A percentile compares a stretch with the other conserved stretches of the same genome.
phyloP scores from a whole-genome alignment of 1,140 invertebrate species.

The Trichoplusia ni region DNA sequence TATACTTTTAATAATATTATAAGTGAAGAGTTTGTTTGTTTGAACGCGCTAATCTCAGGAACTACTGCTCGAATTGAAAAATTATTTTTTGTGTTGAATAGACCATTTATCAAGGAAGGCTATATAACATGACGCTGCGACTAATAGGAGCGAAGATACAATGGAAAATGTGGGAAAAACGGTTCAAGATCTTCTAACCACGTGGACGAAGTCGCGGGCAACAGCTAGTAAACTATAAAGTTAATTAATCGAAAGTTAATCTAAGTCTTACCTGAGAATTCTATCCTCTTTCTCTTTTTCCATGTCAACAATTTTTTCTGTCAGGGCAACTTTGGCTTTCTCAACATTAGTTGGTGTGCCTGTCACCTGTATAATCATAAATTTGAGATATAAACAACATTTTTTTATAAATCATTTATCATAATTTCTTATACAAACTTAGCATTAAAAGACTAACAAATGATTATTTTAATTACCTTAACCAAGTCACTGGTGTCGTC shows the following conservation, averaged over 20 bases:
- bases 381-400: neutral
- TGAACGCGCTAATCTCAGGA: no score
- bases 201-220: no score
- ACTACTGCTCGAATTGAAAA: no score
- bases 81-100: no score
- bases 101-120: no score
- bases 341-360: slow-evolving; percentile 93
- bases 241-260: slow-evolving; percentile 1
- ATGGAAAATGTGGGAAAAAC: no score
- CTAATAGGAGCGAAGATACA: no score
- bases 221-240: no score
- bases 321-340: slow-evolving; percentile 90
- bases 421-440: neutral
- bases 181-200: no score
- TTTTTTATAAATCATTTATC: neutral
- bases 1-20: no score
- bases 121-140: no score
- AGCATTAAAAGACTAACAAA: neutral
- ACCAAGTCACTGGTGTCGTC: slow-evolving; percentile 88
- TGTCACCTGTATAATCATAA: slow-evolving; percentile 81
- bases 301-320: slow-evolving; percentile 90
- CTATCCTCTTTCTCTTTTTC: slow-evolving; percentile 94
- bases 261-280: slow-evolving; percentile 57
- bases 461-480: slow-evolving; percentile 78
- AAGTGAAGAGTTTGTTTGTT: no score